Conservation (phyloP, 2,797 vertebrate species). For the Gobio occitaniae region DNA sequence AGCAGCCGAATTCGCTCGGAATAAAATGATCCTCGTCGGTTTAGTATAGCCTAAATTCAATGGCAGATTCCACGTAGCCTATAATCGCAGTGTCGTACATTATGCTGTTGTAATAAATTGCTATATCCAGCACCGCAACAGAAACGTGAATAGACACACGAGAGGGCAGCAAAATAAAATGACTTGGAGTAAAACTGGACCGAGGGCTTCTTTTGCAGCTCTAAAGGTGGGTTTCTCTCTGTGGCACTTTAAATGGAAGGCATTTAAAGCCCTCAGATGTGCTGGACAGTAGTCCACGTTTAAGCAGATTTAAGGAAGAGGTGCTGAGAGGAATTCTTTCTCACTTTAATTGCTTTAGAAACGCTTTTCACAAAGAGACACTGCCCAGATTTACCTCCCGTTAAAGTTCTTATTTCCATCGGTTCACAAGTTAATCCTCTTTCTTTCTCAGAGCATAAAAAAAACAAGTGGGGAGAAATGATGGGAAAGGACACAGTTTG, state of each 20-base stretch:
- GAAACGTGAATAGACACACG: not conserved
- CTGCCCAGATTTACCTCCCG: constrained; percentile 91
- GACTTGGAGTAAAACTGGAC: constrained; percentile 29
- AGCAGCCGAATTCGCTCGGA: not conserved
- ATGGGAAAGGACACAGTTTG: constrained; percentile 47
- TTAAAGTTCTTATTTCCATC: constrained; percentile 95
- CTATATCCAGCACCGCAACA: no score
- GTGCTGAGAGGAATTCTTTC: constrained; percentile 91
- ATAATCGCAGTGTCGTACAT: not conserved
- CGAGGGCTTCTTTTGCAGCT: constrained; percentile 47
- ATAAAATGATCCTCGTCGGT: not conserved
- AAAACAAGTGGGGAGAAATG: constrained; percentile 67
- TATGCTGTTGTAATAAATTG: not conserved
- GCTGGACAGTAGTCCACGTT: constrained; percentile 88
- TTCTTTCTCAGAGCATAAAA: constrained; percentile 81
- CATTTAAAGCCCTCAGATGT: constrained; percentile 84
- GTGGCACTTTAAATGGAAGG: constrained; percentile 72
- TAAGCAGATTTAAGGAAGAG: constrained; percentile 91
- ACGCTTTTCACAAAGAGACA: constrained; percentile 92
- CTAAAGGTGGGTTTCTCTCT: constrained; percentile 59
- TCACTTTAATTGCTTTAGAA: constrained; percentile 97
- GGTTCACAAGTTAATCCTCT: constrained; percentile 96
- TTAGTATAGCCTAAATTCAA: not conserved
- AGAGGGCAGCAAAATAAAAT: not conserved
- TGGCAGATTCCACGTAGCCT: not conserved